Conservation (phyloP, 2,888 invertebrate species). For the Cheilosia grossa region DNA sequence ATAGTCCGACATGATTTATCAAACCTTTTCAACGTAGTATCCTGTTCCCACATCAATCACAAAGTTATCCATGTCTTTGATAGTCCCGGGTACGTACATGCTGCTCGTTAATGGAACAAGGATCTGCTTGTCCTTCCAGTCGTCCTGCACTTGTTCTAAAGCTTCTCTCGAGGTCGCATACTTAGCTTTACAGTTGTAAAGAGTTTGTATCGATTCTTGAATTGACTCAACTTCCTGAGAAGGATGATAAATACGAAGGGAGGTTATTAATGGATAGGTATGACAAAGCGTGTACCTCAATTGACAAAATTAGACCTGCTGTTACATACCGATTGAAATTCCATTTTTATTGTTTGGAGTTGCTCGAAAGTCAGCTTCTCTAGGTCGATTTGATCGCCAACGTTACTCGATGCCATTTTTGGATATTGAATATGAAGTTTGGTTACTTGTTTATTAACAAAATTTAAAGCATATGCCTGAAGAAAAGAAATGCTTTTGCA, state of each 20-base stretch:
- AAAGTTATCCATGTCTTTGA: constrained; percentile 93
- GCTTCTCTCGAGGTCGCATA: constrained; percentile 94
- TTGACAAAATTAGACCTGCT: constrained; percentile 18
- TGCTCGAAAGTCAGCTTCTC: constrained; percentile 91
- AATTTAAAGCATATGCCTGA: constrained; percentile 76
- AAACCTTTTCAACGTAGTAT: constrained; percentile 96
- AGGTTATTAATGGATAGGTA: constrained; percentile 19
- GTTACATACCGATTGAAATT: constrained; percentile 90
- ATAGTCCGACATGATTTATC: background rate
- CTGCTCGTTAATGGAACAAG: constrained; percentile 97
- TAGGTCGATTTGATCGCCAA: constrained; percentile 90
- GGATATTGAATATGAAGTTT: constrained; percentile 47
- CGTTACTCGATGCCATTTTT: constrained; percentile 76
- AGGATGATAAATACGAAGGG: constrained; percentile 51
- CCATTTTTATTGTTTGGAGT: constrained; percentile 92
- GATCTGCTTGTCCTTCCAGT: constrained; percentile 91
- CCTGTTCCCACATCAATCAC: constrained; percentile 98
- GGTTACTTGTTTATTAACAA: constrained; percentile 61
- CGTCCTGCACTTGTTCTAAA: constrained; percentile 90
- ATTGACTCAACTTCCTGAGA: constrained; percentile 92
- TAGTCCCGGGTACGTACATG: constrained; percentile 97
- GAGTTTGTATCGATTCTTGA: constrained; percentile 93
- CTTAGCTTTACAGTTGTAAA: constrained; percentile 95
- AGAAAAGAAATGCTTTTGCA: constrained; percentile 10
- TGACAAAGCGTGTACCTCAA: constrained; percentile 22